Base-by-base conservation (phyloP, 2,797 vertebrate genomes). In the Austrolebias charrua region DNA sequence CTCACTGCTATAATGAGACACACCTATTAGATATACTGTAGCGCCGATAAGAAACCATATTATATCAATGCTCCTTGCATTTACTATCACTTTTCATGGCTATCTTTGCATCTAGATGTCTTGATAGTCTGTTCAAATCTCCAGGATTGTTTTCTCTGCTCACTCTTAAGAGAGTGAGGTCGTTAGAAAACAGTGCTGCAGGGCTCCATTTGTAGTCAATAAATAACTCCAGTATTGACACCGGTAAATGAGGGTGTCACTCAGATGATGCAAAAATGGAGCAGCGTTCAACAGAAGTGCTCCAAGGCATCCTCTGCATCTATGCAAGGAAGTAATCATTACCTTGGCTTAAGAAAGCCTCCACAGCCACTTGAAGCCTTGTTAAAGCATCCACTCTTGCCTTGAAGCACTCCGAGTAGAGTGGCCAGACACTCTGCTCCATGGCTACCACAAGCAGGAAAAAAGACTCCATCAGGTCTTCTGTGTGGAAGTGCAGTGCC, bases 381-480 rank as follows among this genome's bases (percentile, higher is more conserved):
- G 48, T 56, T 63, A 77, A 75, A 84, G 84, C 75, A 72, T 82
- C 75, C 69, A 43, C 71, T 63, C 70, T 61, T 0, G 84, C 79
- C 83, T 85, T 4, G 54, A 48, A 87, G 82, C 75, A 78, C 69
- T 85, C 77, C 42, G 54, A 72, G 76, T 51, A 48, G 64, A 74
- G 73, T 47, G 66, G 64, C 55, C 33, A 18, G 71, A 74, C 49
- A 4, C 66, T 49, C 66, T 14, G 60, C 60, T 82, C 63, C 24
- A 47, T 12, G 38, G 62, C 75, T 59, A 74, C 85, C 86, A 83
- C 84, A 81, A 76, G 77, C 80, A 73, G 57, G 28, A 63, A 67
- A 78, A 67, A 78, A 86, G 79, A 85, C 85, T 86, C 87, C 79
- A 89, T 83, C 81, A 70, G 75, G 80, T 72, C 76, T 85, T 70